Conservation (phyloP, 2,888 invertebrate species). For the Cistogaster globosa region DNA sequence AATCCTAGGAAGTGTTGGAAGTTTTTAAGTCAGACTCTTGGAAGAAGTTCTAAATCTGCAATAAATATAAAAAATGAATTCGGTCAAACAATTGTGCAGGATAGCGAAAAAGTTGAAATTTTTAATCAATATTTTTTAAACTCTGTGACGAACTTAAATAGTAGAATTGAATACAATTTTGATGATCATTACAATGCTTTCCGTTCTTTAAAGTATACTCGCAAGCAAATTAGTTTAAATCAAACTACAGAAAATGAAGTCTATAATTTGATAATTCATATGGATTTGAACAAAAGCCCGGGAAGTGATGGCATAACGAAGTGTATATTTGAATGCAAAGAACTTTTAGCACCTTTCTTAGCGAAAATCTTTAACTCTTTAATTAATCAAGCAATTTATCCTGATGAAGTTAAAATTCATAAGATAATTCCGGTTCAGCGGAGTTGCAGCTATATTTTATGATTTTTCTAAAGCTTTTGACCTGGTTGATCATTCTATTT, state of each 20-base stretch:
- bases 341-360: neutral
- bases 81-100: too few relatives aligned
- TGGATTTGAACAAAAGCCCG: slow-evolving; percentile 1
- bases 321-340: slow-evolving; percentile 22
- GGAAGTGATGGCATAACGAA: slow-evolving; percentile 27
- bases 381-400: neutral
- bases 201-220: neutral
- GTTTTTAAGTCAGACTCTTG: neutral
- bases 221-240: slow-evolving; percentile 5
- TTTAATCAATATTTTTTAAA: too few relatives aligned
- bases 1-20: slow-evolving; percentile 9
- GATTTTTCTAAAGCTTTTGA: too few relatives aligned
- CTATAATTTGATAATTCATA: neutral
- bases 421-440: neutral
- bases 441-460: too few relatives aligned
- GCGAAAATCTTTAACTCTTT: neutral
- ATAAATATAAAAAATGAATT: too few relatives aligned
- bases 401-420: neutral
- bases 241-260: slow-evolving; percentile 11
- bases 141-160: neutral
- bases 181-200: neutral
- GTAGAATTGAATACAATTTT: neutral
- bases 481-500: too few relatives aligned
- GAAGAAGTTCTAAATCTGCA: too few relatives aligned
- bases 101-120: too few relatives aligned